Conservation (phyloP, 2,888 invertebrate species). For the Actias luna region DNA sequence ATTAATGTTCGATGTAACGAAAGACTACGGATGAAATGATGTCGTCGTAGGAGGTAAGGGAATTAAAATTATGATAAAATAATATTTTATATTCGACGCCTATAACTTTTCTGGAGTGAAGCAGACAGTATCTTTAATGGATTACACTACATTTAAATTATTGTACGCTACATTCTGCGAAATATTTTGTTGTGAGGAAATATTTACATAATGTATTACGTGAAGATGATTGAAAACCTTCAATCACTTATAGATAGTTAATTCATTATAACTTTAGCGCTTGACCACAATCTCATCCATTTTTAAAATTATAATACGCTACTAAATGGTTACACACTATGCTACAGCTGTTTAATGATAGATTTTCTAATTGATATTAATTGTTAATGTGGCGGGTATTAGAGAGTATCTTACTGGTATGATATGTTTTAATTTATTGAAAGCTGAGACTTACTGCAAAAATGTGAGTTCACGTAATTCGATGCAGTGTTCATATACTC, state of each 20-base stretch:
- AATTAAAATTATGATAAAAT: conserved; percentile 2
- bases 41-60: conserved; percentile 1
- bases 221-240: not conserved
- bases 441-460: too few species aligned
- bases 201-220: not conserved
- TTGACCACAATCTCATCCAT: too few species aligned
- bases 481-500: too few species aligned
- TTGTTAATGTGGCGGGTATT: too few species aligned
- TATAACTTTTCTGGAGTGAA: not conserved
- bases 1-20: conserved; percentile 7
- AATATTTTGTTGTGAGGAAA: not conserved
- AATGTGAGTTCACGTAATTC: too few species aligned
- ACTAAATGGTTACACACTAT: too few species aligned
- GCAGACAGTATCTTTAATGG: not conserved
- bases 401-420: too few species aligned
- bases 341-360: too few species aligned
- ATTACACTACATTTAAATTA: not conserved
- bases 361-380: too few species aligned
- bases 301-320: too few species aligned
- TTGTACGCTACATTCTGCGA: not conserved
- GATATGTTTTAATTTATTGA: too few species aligned
- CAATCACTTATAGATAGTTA: not conserved
- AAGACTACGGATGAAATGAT: not conserved
- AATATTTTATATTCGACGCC: not conserved
- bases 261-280: too few species aligned